Evolutionary conservation across 2,888 invertebrate species (phyloP).

Genomic region (Drosophila paranaensis): DNA sequence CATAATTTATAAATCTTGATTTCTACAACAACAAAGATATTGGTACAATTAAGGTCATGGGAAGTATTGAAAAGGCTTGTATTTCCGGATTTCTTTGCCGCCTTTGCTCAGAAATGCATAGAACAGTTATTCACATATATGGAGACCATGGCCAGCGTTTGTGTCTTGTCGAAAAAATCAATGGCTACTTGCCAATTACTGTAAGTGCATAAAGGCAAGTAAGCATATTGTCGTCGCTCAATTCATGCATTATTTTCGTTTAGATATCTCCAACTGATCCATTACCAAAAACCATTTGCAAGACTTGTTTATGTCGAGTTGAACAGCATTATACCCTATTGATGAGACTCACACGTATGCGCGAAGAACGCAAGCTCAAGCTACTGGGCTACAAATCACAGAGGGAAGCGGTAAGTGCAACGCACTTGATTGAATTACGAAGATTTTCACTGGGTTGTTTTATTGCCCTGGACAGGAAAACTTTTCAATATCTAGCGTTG

Average conservation of each 20-base stretch:
- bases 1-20: background rate
- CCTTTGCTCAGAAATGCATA: conserved; percentile 94
- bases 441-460: background rate
- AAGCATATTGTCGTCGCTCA: background rate
- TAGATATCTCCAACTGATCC: conserved; percentile 88
- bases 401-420: conserved; percentile 39
- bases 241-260: conserved; percentile 3
- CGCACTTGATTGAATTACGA: background rate
- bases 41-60: conserved; percentile 86
- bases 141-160: conserved; percentile 91
- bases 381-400: conserved; percentile 47
- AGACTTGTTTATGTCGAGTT: conserved; percentile 87
- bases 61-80: conserved; percentile 92
- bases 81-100: conserved; percentile 94
- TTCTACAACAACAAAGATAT: conserved; percentile 8
- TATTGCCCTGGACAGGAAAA: conserved; percentile 37
- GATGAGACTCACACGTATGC: conserved; percentile 80
- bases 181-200: conserved; percentile 91
- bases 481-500: conserved; percentile 63
- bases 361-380: conserved; percentile 69
- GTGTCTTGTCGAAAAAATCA: conserved; percentile 91
- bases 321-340: conserved; percentile 86
- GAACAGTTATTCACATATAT: conserved; percentile 92
- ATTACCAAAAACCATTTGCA: conserved; percentile 89
- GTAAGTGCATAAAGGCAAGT: conserved; percentile 85